Base-by-base conservation (phyloP, 1,140 invertebrate genomes). In the Vanessa atalanta region DNA sequence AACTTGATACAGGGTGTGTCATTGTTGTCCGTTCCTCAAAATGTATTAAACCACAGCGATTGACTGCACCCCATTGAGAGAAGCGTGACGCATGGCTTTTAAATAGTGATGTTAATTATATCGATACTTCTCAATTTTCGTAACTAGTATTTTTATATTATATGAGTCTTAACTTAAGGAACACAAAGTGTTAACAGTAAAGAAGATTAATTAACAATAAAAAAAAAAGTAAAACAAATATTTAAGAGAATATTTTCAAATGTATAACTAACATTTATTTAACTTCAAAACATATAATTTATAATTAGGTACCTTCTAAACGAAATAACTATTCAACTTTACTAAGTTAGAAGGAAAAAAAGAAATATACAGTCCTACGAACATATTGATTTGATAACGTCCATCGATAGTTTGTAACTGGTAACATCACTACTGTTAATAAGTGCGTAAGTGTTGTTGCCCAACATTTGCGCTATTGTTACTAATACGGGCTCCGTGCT, bases 1-100 rank as follows among this genome's bases (percentile, higher is more conserved):
- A 89, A 91, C 83, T 61, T 73, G 75, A 71, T 73, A 68, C 82
- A 76, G 88, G 88, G 87, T 82, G 83, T 82, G 87, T 88, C 88
- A 86, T 81, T 89, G 83, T 86, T 87, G 80, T 82, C 80, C 80
- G 75, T 79, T 79, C 74, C 81, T 83, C 79, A 81, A 86, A 87
- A 90, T 86, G 84, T 85, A 88, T 88, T 86, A 88, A 90, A 88
- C 89, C 88, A 75, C 89, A 85, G 79, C 80, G 84, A 89, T 89
- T 90, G 87, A 92, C 86, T 90, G 84, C 81, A 81, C 86, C 84
- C 81, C 72, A 65, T 74, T 63, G 77, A 71, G 75, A 79, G 65
- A 76, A 76, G 73, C 81, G 81, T 87, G 88, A 89, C 87, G 83
- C 81, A 84, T 79, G 75, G 70, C 71, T 83, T 80, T 80, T 74